Evolutionary conservation across 92 coral and sea anemone species (phyloP).

Genomic region (Metridium senile): DNA sequence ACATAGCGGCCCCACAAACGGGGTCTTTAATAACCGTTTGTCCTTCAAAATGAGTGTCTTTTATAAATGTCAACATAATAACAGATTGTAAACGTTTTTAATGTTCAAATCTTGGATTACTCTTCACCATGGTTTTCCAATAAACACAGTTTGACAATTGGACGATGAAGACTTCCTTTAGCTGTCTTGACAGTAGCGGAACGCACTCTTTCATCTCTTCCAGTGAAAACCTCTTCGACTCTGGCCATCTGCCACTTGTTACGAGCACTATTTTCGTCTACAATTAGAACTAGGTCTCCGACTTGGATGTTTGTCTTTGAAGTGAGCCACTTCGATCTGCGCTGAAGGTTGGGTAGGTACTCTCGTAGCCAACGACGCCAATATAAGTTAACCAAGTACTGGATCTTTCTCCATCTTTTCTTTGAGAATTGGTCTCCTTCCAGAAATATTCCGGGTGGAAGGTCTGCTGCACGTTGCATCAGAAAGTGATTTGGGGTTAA

Average conservation of each 20-base stretch:
- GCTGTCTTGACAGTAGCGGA: slow-evolving; percentile 46
- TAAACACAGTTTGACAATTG: slow-evolving; percentile 41
- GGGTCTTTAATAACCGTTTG: slow-evolving; percentile 14
- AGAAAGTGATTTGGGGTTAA: slow-evolving; percentile 69
- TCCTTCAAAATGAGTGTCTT: slow-evolving; percentile 8
- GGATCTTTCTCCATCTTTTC: slow-evolving; percentile 48
- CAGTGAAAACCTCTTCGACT: slow-evolving; percentile 44
- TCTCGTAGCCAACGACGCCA: slow-evolving; percentile 44
- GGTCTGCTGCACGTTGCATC: slow-evolving; percentile 39
- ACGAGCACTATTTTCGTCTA: slow-evolving; percentile 24
- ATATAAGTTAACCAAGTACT: slow-evolving; percentile 34
- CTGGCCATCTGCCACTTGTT: slow-evolving; percentile 51
- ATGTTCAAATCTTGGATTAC: neutral
- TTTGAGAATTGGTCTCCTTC: slow-evolving; percentile 45
- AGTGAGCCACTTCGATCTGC: slow-evolving; percentile 39
- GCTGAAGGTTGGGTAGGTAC: slow-evolving; percentile 41
- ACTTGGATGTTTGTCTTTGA: slow-evolving; percentile 10
- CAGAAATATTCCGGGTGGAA: slow-evolving; percentile 58
- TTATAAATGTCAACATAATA: neutral
- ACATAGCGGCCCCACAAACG: slow-evolving; percentile 48
- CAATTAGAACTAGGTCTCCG: slow-evolving; percentile 24
- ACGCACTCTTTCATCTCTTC: slow-evolving; percentile 42
- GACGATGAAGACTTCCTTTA: slow-evolving; percentile 46
- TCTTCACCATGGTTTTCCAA: neutral
- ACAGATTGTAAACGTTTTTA: neutral